Conservation (phyloP, 2,113 vertebrate genomes). For the Catagonus wagneri region DNA sequence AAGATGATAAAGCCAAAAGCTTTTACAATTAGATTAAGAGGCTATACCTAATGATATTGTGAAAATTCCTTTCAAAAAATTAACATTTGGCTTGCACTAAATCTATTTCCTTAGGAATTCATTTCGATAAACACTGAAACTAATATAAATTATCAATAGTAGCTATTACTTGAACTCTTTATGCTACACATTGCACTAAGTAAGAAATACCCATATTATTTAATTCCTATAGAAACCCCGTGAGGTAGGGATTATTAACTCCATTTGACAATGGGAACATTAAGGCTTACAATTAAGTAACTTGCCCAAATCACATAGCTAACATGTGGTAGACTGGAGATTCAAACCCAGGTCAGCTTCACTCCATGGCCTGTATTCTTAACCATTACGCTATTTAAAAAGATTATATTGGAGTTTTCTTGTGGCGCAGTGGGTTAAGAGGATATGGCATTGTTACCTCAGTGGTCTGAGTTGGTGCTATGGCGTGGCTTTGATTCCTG, state of each 20-base stretch:
- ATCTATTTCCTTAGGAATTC: conserved; percentile 44
- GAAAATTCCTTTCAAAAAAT: conserved; percentile 30
- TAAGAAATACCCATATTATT: conserved; percentile 3
- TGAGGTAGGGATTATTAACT: not conserved
- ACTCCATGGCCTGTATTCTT: not conserved
- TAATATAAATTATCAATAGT: not conserved
- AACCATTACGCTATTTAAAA: not conserved
- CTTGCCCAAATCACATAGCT: not conserved
- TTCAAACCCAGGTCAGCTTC: not conserved
- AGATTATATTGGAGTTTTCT: no score
- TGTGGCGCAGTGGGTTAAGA: no score
- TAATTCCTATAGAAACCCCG: not conserved
- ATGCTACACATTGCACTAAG: not conserved
- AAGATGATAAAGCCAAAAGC: not conserved
- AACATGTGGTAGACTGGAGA: not conserved
- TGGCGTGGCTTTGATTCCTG: no score
- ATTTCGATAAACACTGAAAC: conserved; percentile 41
- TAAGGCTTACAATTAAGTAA: conserved; percentile 9
- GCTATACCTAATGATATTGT: not conserved
- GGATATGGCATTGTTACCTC: no score
- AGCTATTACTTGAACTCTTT: not conserved
- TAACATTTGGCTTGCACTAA: conserved; percentile 35
- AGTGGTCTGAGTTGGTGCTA: no score
- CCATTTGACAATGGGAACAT: not conserved
- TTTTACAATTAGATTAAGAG: conserved; percentile 33